phyloP scores from a whole-genome alignment of 2,113 vertebrate species.

The Paramisgurnus dabryanus region DNA sequence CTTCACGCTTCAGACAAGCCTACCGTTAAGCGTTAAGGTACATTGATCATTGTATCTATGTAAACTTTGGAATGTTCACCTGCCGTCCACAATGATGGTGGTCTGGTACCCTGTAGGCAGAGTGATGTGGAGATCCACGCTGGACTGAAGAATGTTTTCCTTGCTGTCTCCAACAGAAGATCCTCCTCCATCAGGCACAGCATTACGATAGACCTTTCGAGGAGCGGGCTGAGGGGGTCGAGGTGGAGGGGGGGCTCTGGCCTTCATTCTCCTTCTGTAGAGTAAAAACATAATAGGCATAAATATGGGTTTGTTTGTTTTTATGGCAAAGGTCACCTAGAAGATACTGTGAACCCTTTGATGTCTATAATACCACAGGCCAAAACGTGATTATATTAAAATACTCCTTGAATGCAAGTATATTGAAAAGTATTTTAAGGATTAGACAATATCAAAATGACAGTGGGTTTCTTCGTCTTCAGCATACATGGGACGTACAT shows the following conservation, averaged over 20 bases:
- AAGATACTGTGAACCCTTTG: too few relatives aligned
- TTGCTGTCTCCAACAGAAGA: constrained; percentile 71
- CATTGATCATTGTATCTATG: too few relatives aligned
- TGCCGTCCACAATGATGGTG: constrained; percentile 77
- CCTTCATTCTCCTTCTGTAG: constrained; percentile 86
- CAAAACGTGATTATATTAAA: too few relatives aligned
- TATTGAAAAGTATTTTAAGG: too few relatives aligned
- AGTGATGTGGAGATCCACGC: constrained; percentile 76
- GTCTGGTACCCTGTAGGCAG: constrained; percentile 80
- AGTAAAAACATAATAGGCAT: constrained; percentile 16
- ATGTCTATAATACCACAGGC: too few relatives aligned
- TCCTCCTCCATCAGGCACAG: constrained; percentile 68
- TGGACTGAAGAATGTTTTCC: constrained; percentile 75
- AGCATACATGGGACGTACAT: not conserved
- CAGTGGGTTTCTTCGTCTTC: not conserved
- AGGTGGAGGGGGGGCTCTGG: constrained; percentile 82
- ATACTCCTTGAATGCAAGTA: too few relatives aligned
- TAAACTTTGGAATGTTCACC: constrained; percentile 69
- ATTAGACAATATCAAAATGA: not conserved
- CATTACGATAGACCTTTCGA: constrained; percentile 67
- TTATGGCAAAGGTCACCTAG: too few relatives aligned
- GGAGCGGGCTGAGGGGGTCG: constrained; percentile 73
- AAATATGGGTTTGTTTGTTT: not conserved
- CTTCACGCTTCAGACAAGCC: too few relatives aligned
- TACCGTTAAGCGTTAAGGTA: too few relatives aligned